A percentile compares a stretch with the other conserved stretches of the same genome.
phyloP scores from a whole-genome alignment of 2,888 invertebrate genomes.

The Andrena fulva region DNA sequence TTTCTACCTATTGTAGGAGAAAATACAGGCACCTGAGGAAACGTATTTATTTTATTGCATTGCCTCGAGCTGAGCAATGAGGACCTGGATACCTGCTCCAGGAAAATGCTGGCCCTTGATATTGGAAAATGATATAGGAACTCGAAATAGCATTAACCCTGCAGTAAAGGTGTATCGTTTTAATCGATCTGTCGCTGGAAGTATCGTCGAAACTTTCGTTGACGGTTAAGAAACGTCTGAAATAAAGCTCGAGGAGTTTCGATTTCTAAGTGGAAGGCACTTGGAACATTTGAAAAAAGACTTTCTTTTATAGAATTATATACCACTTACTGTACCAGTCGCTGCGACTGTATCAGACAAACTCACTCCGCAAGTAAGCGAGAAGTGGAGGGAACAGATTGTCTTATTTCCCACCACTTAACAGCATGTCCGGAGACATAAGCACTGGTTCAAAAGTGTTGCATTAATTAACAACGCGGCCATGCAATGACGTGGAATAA shows the following conservation, averaged over 20 bases:
- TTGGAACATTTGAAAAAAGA: not conserved
- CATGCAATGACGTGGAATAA: too few species aligned
- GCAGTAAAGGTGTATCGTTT: not conserved
- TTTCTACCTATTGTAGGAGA: not conserved
- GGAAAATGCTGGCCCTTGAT: not conserved
- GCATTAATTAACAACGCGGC: too few species aligned
- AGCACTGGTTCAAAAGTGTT: too few species aligned
- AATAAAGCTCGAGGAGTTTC: not conserved
- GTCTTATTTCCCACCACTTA: too few species aligned
- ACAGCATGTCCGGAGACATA: too few species aligned
- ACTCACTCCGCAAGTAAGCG: too few species aligned
- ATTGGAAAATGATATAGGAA: not conserved
- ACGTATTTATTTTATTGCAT: not conserved
- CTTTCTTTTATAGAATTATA: not conserved
- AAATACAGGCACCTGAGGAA: not conserved
- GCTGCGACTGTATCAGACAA: too few species aligned
- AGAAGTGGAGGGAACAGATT: too few species aligned
- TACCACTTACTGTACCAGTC: not conserved
- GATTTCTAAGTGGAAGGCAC: not conserved
- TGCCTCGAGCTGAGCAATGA: not conserved
- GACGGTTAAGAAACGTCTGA: not conserved
- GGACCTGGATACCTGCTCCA: not conserved
- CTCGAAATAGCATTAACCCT: slow-evolving; percentile 3
- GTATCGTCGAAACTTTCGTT: not conserved
- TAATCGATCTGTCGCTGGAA: not conserved